Conservation (phyloP, 2,113 vertebrate species). For the Polypterus senegalus region DNA sequence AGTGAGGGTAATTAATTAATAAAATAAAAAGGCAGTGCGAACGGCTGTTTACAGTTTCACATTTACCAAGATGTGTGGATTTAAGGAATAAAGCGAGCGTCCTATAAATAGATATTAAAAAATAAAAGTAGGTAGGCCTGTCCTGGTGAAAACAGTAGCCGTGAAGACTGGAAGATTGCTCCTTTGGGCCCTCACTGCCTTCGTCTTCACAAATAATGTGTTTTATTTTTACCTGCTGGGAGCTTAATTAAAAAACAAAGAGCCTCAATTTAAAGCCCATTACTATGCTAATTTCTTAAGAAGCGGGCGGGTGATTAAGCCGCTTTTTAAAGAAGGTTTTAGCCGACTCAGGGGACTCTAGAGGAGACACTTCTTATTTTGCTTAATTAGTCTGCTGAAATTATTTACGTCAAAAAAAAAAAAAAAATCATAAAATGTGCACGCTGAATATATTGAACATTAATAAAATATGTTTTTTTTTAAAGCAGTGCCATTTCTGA, state of each 20-base stretch:
- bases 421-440: too few relatives aligned
- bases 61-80: too few relatives aligned
- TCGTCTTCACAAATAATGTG: slow-evolving; percentile 93
- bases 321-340: slow-evolving; percentile 78
- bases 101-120: too few relatives aligned
- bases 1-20: too few relatives aligned
- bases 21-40: too few relatives aligned
- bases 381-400: slow-evolving; percentile 78
- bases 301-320: slow-evolving; percentile 92
- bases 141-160: not conserved
- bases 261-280: slow-evolving; percentile 99
- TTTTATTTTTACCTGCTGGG: slow-evolving; percentile 99
- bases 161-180: slow-evolving; percentile 25
- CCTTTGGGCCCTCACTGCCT: slow-evolving; percentile 83
- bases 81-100: too few relatives aligned
- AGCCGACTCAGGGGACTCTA: slow-evolving; percentile 71
- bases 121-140: not conserved
- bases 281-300: slow-evolving; percentile 98
- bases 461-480: slow-evolving; percentile 31
- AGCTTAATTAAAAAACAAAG: slow-evolving; percentile 99
- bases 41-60: too few relatives aligned
- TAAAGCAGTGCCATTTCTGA: too few relatives aligned
- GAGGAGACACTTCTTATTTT: slow-evolving; percentile 74
- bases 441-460: slow-evolving; percentile 43
- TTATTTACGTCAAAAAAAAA: slow-evolving; percentile 84